A percentile compares a stretch with the other conserved stretches of the same genome.
These are phyloP conservation scores for Climacteris rufus DNA, from an alignment of 2,113 vertebrate species.

Conservation along the genomic window DNA sequence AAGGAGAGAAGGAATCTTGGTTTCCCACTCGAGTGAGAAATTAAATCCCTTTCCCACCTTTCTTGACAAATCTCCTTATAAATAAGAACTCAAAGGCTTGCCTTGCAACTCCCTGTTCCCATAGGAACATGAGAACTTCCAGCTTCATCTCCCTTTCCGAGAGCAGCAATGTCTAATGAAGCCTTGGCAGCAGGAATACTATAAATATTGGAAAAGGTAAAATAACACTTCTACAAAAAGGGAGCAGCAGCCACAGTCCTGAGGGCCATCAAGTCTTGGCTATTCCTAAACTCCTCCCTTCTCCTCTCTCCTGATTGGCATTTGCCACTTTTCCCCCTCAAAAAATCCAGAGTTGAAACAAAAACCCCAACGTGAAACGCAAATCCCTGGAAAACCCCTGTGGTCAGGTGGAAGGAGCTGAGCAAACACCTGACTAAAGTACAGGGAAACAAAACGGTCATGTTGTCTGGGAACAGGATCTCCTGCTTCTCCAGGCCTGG, in stretches of 20 bases:
- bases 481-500: not conserved
- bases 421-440: not conserved
- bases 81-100: not conserved
- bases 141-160: not conserved
- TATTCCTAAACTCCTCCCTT: not conserved
- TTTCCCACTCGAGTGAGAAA: not conserved
- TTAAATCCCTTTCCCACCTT: not conserved
- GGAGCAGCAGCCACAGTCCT: not conserved
- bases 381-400: not conserved
- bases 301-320: not conserved
- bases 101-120: constrained; percentile 8
- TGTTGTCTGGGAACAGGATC: not conserved
- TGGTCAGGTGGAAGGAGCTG: not conserved
- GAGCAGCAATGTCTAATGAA: not conserved
- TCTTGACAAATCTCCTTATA: not conserved
- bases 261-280: not conserved
- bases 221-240: not conserved
- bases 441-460: not conserved
- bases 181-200: not conserved
- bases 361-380: not conserved
- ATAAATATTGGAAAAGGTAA: not conserved
- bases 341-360: not conserved
- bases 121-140: constrained; percentile 4
- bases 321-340: not conserved
- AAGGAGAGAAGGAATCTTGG: not conserved